Base-by-base conservation (phyloP, 2,888 invertebrate species). In the Drosophila anceps region DNA sequence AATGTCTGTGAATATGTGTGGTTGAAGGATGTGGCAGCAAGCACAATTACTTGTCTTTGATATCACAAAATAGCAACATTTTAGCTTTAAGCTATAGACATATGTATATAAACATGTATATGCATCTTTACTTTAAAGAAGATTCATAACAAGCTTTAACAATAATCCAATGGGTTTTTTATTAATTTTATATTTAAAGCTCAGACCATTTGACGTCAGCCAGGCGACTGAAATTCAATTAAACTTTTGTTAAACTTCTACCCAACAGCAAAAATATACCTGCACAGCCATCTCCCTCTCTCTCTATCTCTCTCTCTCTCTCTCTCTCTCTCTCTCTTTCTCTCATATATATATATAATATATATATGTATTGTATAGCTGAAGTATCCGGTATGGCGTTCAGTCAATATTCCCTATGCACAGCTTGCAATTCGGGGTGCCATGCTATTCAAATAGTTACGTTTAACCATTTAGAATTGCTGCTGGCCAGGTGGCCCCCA, bases 161-260 rank as follows among this genome's bases (percentile, higher is more conserved):
- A 35, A 43, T 15, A 46, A 27, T 43, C 54, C 27, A 35, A 18
- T 43, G 41, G 15, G 8, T 15, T 29, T 50, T 15, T 6, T 29
- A n/a, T n/a, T 29, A 35, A 4, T 5, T 46, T 9, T 12, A 66
- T 24, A n/a, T 35, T 33, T 18, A 27, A 18, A 29, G 20, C 33
- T 5, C 18, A 18, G 41, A 12, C 29, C 50, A 43, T 58, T 74
- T 81, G 65, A 75, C 72, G 78, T 82, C 84, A 69, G 53, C 54
- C 53, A 57, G 82, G 69, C 78, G 73, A 72, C 66, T 58, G 54
- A 84, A 81, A 84, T 82, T 84, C 82, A 87, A 84, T 84, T 87
- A 81, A 84, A 82, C 73, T 81, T 79, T 81, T 82, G 72, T 69
- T 57, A 20, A 67, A 62, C 51, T 57, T 41, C 12, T 29, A 27